phyloP scores from a whole-genome alignment of 2,797 vertebrate species.

The Cercopithecus mitis region DNA sequence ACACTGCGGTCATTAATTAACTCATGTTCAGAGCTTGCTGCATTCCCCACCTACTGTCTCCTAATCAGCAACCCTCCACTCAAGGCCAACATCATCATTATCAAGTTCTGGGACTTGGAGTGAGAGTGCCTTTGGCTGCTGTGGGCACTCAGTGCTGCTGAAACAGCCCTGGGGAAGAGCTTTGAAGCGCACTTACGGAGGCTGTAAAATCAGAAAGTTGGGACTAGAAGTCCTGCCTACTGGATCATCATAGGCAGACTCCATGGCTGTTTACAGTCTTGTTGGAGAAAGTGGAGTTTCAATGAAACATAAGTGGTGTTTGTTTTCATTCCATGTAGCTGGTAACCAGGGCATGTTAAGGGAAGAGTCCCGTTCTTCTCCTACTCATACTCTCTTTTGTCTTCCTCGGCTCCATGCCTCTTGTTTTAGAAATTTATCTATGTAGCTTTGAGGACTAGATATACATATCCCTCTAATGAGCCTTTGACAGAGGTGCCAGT shows the following conservation, averaged over 20 bases:
- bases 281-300: neutral
- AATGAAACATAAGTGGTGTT: neutral
- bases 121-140: neutral
- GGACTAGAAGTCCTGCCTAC: neutral
- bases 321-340: neutral
- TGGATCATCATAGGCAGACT: neutral
- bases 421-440: neutral
- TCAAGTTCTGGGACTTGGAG: constrained; percentile 12
- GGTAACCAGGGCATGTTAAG: neutral
- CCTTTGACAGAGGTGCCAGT: neutral
- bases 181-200: constrained; percentile 47
- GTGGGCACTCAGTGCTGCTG: neutral
- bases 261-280: neutral
- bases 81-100: constrained; percentile 37
- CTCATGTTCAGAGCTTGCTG: constrained; percentile 47
- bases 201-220: constrained; percentile 33
- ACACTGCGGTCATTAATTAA: constrained; percentile 66
- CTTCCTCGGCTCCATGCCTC: neutral
- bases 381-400: neutral
- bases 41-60: neutral
- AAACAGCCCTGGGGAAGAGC: constrained; percentile 36
- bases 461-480: neutral
- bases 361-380: neutral
- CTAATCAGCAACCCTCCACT: constrained; percentile 31
- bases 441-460: neutral